phyloP scores from a whole-genome alignment of 2,113 vertebrate species.

The Jaculus jaculus region DNA sequence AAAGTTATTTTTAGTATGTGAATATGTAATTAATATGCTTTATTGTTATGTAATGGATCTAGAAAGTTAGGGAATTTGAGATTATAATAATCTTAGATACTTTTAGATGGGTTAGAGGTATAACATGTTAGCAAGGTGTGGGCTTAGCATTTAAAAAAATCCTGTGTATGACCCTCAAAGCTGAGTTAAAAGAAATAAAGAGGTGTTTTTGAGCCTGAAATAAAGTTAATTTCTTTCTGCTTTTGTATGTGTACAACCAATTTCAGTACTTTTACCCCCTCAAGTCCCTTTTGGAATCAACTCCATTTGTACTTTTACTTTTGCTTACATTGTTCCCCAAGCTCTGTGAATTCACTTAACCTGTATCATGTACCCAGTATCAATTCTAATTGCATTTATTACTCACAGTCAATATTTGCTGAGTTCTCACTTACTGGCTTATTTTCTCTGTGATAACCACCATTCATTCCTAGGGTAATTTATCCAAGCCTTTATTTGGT shows the following conservation, averaged over 20 bases:
- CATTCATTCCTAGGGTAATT: neutral
- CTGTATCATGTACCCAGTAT: neutral
- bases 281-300: neutral
- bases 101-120: neutral
- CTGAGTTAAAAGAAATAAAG: neutral
- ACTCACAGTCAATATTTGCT: neutral
- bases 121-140: neutral
- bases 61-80: neutral
- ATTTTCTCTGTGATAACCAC: neutral
- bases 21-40: neutral
- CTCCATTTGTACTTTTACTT: neutral
- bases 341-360: neutral
- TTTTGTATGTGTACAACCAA: neutral
- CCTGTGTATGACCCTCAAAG: too few relatives aligned
- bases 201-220: neutral
- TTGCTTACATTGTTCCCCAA: constrained; percentile 2
- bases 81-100: neutral
- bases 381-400: neutral
- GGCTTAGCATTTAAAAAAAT: too few relatives aligned
- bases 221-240: neutral
- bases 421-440: neutral
- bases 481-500: neutral
- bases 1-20: constrained; percentile 10
- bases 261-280: neutral
- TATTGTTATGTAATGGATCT: neutral